Conservation (phyloP, 2,888 invertebrate species). For the Elmis aenea region DNA sequence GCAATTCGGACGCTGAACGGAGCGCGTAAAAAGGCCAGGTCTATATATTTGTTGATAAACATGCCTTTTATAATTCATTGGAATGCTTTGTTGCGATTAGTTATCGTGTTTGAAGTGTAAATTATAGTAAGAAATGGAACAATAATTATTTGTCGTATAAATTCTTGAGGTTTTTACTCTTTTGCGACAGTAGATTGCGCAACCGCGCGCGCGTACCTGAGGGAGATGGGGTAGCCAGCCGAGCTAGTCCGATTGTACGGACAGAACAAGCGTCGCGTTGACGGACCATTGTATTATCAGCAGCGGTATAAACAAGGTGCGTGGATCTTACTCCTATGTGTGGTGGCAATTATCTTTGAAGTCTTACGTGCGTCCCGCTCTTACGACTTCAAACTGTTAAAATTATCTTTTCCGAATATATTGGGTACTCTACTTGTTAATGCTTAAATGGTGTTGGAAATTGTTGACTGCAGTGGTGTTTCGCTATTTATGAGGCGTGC, state of each 20-base stretch:
- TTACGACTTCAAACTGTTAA: no score
- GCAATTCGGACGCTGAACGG: no score
- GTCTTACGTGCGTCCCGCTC: no score
- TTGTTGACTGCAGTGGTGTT: background rate
- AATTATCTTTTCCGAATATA: no score
- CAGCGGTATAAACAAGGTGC: conserved; percentile 22
- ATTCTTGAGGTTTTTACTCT: conserved; percentile 17
- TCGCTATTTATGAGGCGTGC: no score
- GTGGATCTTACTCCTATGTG: conserved; percentile 13
- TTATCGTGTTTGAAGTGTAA: no score
- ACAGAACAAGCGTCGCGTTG: conserved; percentile 21
- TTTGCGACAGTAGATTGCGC: conserved; percentile 30
- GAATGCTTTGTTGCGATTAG: no score
- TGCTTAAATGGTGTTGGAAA: background rate
- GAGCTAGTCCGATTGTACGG: conserved; percentile 28
- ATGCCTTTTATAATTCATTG: no score
- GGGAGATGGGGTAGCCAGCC: conserved; percentile 26
- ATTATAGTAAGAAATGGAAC: no score
- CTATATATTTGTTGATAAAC: no score
- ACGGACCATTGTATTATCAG: conserved; percentile 31
- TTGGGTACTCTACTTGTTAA: no score
- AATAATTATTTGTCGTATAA: conserved; percentile 14
- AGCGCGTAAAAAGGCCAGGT: no score
- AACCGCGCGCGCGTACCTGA: conserved; percentile 29
- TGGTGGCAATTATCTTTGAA: conserved; percentile 6